phyloP scores from a whole-genome alignment of 2,113 vertebrate species.

The Aythya baeri region DNA sequence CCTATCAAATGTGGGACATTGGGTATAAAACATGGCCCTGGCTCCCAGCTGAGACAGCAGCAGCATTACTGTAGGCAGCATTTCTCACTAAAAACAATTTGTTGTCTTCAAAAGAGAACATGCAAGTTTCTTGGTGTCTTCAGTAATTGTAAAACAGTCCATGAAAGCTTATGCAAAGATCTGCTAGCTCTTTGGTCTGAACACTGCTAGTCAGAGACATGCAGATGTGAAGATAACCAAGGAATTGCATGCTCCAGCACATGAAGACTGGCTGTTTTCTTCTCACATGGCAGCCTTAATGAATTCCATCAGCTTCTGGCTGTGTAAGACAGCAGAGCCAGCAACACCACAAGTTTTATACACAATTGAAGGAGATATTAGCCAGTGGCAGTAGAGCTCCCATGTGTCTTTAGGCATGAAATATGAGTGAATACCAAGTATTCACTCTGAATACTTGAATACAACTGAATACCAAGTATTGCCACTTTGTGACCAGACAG shows the following conservation, averaged over 20 bases:
- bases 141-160: background rate
- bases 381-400: background rate
- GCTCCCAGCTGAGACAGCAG: background rate
- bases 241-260: background rate
- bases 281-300: background rate
- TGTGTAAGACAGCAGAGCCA: background rate
- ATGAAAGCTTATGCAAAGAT: background rate
- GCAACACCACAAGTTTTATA: background rate
- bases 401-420: background rate
- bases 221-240: background rate
- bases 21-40: background rate
- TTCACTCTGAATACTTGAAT: background rate
- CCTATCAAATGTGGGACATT: background rate
- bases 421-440: background rate
- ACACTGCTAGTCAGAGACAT: background rate
- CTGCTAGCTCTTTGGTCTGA: background rate
- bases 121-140: background rate
- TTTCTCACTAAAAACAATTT: background rate
- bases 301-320: background rate
- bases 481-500: background rate
- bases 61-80: background rate
- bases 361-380: background rate
- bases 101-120: background rate
- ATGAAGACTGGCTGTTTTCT: background rate
- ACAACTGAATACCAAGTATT: background rate